Percentiles rank a stretch among this genome's conserved stretches.
Conservation (phyloP, 2,888 invertebrate species). For the Netelia melanura region DNA sequence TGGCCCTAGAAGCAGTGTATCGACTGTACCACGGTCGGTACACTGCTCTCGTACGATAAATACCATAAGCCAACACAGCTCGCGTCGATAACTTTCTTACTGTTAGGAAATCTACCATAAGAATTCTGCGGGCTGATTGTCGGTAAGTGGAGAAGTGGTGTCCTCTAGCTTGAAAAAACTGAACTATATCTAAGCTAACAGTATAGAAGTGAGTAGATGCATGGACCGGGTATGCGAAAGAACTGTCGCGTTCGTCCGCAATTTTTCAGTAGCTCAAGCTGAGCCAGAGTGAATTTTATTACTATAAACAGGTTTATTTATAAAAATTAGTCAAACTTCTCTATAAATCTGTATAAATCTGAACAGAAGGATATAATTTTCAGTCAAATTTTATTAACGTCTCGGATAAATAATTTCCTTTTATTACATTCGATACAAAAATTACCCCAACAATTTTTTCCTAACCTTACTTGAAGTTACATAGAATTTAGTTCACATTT, state of each 20-base stretch:
- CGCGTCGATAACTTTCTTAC: background rate
- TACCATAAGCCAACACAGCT: too few relatives aligned
- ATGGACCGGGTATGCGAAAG: background rate
- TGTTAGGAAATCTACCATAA: background rate
- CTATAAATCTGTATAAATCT: background rate
- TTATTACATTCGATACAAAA: too few relatives aligned
- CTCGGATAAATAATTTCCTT: too few relatives aligned
- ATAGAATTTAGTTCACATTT: too few relatives aligned
- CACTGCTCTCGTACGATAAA: too few relatives aligned
- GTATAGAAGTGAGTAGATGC: background rate
- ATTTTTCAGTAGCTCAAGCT: too few relatives aligned
- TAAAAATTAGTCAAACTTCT: background rate
- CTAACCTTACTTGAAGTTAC: background rate
- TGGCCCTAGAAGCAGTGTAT: too few relatives aligned
- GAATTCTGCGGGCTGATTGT: background rate
- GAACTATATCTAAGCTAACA: background rate
- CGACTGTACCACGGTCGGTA: too few relatives aligned
- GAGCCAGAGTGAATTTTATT: background rate
- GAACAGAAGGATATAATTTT: background rate
- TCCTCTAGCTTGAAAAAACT: constrained; percentile 6
- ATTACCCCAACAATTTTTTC: background rate
- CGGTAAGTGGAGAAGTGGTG: constrained; percentile 43
- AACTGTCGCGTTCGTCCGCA: too few relatives aligned
- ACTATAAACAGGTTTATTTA: background rate
- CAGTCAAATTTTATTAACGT: too few relatives aligned